Evolutionary conservation across 2,888 invertebrate genomes (phyloP).

Genomic region (Parasteatoda lunata): DNA sequence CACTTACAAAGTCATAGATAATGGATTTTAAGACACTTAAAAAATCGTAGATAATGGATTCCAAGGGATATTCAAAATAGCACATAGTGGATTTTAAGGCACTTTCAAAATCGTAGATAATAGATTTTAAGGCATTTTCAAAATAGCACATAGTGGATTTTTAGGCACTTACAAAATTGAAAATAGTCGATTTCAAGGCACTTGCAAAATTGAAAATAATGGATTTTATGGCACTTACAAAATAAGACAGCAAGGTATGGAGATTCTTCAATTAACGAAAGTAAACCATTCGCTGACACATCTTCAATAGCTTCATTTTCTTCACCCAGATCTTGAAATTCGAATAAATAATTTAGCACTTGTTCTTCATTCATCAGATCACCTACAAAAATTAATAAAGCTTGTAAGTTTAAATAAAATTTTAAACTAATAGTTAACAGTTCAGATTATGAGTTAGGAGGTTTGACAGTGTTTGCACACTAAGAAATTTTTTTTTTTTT

Average conservation of each 20-base stretch:
- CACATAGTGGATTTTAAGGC: constrained; percentile 76
- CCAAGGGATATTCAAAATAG: constrained; percentile 84
- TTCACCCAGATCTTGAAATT: constrained; percentile 86
- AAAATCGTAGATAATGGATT: background rate
- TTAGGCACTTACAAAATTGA: background rate
- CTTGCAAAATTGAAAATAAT: constrained; percentile 94
- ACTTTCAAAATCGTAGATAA: background rate
- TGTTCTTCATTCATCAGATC: constrained; percentile 93
- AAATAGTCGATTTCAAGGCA: background rate
- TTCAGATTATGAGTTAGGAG: too few species aligned
- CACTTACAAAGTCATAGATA: background rate
- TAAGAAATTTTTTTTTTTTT: too few species aligned
- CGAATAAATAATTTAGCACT: constrained; percentile 93
- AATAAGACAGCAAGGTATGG: constrained; percentile 93
- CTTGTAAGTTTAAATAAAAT: background rate
- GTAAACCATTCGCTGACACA: constrained; percentile 89
- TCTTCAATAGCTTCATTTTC: constrained; percentile 92
- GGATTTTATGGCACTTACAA: constrained; percentile 81
- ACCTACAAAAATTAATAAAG: constrained; percentile 76
- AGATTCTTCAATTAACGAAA: constrained; percentile 89
- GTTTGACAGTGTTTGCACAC: too few species aligned
- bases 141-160: constrained; percentile 87
- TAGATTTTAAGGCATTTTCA: constrained; percentile 79
- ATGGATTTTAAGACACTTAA: background rate
- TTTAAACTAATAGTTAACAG: too few species aligned